Base-by-base conservation (phyloP, 1,140 invertebrate genomes). In the Metaphire vulgaris region DNA sequence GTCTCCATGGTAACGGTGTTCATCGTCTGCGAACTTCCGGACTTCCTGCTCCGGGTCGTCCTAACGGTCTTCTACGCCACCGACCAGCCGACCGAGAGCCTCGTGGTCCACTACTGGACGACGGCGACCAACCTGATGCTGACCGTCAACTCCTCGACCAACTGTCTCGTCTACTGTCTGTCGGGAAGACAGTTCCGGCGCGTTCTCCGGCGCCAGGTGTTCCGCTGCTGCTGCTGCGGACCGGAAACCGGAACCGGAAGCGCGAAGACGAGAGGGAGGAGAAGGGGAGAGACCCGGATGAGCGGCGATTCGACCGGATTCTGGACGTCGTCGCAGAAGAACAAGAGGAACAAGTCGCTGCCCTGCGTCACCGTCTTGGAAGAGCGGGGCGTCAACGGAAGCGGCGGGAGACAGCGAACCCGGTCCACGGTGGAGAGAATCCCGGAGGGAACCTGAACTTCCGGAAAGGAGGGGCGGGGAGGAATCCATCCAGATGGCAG, bases 101-200 rank as follows among this genome's bases (percentile, higher is more conserved):
- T 56, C 6, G 21, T 21, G 6, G 21, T 56, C 41, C 41, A 12
- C 41, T 56, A 56, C 41, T 72, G 71, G 28, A 72, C 71, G 14
- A 69, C 67, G 15, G 28, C 69, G 21, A 69, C 65, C 74, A 75
- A 75, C 67, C n/a, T 75, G 64, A 31, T 75, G 74, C 65, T 75
- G 30, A 75, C 74, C n/a, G 6, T 75, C 2, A 75, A 75, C 29
- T 75, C 74, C 16, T 75, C 74, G 0, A 34, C 69, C 74, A 75
- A 75, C 66, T 75, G 74, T 41, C n/a, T 75, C 16, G 34, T 75
- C 29, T 75, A 75, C 32, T 68, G 74, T 69, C 12, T 69, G 14
- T 32, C 32, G 15, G 74, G 65, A 6, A 33, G 31, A 56, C 33
- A 65, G 30, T 75, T 75, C 74, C 74, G 74, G 2, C 65, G 67